These are phyloP conservation scores for Archocentrus centrarchus DNA, from an alignment of 2,113 vertebrate species.

Conservation along the genomic window DNA sequence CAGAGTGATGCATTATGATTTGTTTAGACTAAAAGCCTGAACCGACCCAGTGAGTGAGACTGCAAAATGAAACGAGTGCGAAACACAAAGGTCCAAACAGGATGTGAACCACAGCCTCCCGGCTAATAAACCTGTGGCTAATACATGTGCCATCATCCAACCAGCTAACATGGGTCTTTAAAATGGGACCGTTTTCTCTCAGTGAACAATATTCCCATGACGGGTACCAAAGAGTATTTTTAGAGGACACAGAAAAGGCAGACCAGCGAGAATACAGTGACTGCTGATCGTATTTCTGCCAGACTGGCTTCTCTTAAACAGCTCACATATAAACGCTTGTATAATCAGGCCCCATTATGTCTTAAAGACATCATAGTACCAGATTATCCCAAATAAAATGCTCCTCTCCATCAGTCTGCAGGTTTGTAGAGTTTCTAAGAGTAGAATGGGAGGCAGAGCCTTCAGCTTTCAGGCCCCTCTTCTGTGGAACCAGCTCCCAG, in stretches of 20 bases:
- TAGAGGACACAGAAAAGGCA: not conserved
- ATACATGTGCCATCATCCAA: too few relatives aligned
- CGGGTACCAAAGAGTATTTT: not conserved
- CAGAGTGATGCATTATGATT: slow-evolving; percentile 1
- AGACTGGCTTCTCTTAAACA: not conserved
- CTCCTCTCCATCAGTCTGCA: not conserved
- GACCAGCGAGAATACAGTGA: not conserved
- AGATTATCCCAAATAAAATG: not conserved
- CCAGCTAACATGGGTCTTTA: too few relatives aligned
- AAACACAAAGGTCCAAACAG: too few relatives aligned
- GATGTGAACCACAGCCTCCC: too few relatives aligned
- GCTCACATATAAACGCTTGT: not conserved
- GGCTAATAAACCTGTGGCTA: too few relatives aligned
- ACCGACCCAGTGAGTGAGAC: not conserved
- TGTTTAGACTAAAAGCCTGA: not conserved
- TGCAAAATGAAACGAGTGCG: not conserved
- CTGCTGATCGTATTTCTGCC: not conserved
- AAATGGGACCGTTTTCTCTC: not conserved
- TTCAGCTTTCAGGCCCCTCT: too few relatives aligned
- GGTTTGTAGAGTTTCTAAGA: too few relatives aligned
- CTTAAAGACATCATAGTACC: not conserved
- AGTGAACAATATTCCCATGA: not conserved
- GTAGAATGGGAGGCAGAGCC: too few relatives aligned
- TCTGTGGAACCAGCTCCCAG: too few relatives aligned
- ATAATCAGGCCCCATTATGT: not conserved